A percentile compares a stretch with the other conserved stretches of the same genome.
phyloP scores from a whole-genome alignment of 2,888 invertebrate species.

The Meloe dianella region DNA sequence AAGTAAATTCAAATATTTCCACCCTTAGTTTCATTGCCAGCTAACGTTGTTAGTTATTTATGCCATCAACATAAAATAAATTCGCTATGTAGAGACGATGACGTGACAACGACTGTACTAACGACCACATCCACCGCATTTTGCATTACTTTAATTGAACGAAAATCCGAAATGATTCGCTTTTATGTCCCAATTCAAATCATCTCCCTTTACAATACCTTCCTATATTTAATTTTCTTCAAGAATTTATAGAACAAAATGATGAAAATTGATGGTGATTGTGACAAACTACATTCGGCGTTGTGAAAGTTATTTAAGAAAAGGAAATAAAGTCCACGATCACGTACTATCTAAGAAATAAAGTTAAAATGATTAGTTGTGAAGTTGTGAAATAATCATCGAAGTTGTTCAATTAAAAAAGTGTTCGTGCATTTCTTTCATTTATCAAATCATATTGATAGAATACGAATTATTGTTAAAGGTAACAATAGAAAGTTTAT shows the following conservation, averaged over 20 bases:
- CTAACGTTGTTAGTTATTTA: constrained; percentile 44
- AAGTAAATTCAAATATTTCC: too few relatives aligned
- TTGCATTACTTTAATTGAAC: background rate
- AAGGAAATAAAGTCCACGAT: constrained; percentile 26
- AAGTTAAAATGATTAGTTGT: constrained; percentile 29
- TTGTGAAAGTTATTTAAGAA: constrained; percentile 19
- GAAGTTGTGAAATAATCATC: constrained; percentile 22
- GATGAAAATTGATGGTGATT: background rate
- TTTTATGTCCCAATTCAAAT: background rate
- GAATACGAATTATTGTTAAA: background rate
- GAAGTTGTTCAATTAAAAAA: constrained; percentile 16
- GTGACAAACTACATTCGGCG: background rate
- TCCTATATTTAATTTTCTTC: background rate
- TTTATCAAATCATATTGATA: background rate
- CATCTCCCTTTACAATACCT: too few relatives aligned
- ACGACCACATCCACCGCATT: constrained; percentile 31
- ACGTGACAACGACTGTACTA: constrained; percentile 44
- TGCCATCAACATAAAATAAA: constrained; percentile 45
- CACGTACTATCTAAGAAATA: constrained; percentile 24
- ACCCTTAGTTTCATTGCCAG: constrained; percentile 7
- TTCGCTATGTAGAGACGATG: constrained; percentile 44
- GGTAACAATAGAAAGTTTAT: background rate
- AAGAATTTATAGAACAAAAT: background rate
- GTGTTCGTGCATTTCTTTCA: background rate
- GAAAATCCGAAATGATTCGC: background rate